Evolutionary conservation across 2,113 vertebrate species (phyloP).

Genomic region (Erythrocebus patas): DNA sequence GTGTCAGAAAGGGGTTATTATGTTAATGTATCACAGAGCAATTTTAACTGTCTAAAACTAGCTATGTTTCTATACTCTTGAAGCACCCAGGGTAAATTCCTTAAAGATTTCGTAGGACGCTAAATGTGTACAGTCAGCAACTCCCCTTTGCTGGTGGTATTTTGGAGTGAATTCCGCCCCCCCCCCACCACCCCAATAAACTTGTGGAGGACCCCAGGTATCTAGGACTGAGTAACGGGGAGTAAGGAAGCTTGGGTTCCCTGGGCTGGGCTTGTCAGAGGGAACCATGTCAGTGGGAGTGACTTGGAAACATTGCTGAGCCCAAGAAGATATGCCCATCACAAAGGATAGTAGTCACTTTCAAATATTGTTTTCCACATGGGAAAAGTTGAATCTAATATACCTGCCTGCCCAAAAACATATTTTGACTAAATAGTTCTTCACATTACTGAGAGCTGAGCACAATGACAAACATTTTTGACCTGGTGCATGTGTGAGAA

Average conservation of each 20-base stretch:
- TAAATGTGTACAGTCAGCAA: not conserved
- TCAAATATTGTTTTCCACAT: not conserved
- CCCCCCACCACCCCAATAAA: not conserved
- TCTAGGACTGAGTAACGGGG: not conserved
- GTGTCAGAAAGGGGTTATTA: not conserved
- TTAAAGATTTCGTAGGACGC: not conserved
- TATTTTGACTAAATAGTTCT: not conserved
- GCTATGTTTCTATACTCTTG: not conserved
- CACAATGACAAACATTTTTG: slow-evolving; percentile 27
- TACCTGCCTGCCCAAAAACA: not conserved
- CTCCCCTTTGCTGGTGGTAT: not conserved
- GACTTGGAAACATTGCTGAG: not conserved
- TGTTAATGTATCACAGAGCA: not conserved
- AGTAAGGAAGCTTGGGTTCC: not conserved
- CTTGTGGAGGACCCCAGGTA: not conserved
- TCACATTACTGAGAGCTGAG: not conserved
- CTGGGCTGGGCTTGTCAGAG: not conserved
- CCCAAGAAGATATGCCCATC: not conserved
- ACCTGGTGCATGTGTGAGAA: not conserved
- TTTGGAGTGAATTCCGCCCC: not conserved
- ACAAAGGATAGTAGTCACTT: not conserved
- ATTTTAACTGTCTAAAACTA: not conserved
- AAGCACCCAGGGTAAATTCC: not conserved
- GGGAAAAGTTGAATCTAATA: not conserved
- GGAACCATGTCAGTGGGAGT: not conserved